Base-by-base conservation (phyloP, 2,888 invertebrate genomes). In the Gastracanthus pulcherrimus region DNA sequence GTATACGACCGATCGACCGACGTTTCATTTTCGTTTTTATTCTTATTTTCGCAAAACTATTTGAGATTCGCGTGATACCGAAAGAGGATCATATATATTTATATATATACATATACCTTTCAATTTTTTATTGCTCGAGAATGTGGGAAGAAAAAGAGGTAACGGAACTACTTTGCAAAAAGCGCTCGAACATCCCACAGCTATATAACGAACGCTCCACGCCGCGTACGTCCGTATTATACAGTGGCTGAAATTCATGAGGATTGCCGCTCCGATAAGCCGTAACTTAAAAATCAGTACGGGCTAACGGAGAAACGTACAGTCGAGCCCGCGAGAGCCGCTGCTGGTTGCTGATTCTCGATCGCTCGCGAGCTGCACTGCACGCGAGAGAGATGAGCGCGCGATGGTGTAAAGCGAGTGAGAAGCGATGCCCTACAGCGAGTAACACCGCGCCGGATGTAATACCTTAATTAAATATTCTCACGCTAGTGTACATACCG, bases 401-500 rank as follows among this genome's bases (percentile, higher is more conserved):
- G 26, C 11, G 36, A 31, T 11, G 26, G 38, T 26, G n/a, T 3
- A 19, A 38, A n/a, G n/a, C n/a, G n/a, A n/a, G n/a, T n/a, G n/a
- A 38, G 7, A 66, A 64, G 64, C 13, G 60, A 51, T 48, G 23
- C 29, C 23, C 67, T 31, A n/a, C 45, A n/a, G 45, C 45, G 45
- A 45, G 5, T 45, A 34, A 69, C 45, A 69, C 58, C 23, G 19
- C 19, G 5, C 34, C 66, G 55, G 71, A 72, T 72, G 62, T 66
- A 71, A 72, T 71, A 72, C 36, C 55, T 71, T 78, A 72, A 78
- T 78, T 71, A 64, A 78, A 78, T 72, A 71, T 64, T 71, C 77
- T 71, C 71, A 71, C 64, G 62, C 51, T 38, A 78, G 55, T 16
- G 26, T 19, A 55, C 7, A 9, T 58, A 64, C 45, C 31, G 7